Evolutionary conservation across 2,113 vertebrate species (phyloP).

Genomic region (Gymnobelideus leadbeateri): DNA sequence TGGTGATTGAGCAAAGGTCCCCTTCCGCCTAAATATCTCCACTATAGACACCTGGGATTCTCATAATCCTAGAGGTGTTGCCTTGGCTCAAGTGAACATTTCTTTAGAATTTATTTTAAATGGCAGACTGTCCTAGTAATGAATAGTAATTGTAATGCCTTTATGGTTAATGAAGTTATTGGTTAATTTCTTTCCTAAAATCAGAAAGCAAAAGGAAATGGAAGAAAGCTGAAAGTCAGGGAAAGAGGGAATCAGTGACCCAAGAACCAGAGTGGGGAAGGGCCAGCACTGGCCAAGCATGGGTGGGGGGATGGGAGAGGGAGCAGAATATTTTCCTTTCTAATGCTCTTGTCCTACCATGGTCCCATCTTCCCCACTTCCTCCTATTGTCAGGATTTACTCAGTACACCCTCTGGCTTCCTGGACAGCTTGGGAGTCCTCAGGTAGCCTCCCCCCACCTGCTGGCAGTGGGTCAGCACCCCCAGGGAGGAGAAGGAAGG

Average conservation of each 20-base stretch:
- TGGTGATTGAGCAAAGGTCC: not conserved
- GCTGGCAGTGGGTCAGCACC: not conserved
- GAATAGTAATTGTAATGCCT: not conserved
- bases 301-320: not conserved
- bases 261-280: not conserved
- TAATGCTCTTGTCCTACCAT: not conserved
- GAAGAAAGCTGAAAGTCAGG: not conserved
- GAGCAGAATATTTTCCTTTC: not conserved
- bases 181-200: not conserved
- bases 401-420: slow-evolving; percentile 59
- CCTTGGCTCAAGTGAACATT: not conserved
- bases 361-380: not conserved
- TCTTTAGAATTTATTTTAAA: not conserved
- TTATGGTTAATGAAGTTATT: not conserved
- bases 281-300: not conserved
- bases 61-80: not conserved
- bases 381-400: not conserved
- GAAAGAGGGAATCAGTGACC: not conserved
- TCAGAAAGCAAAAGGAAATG: not conserved
- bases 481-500: slow-evolving; percentile 65
- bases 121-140: not conserved
- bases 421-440: slow-evolving; percentile 86
- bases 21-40: not conserved
- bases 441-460: slow-evolving; percentile 63
- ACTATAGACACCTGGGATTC: not conserved